These are phyloP conservation scores for Oikopleura vanhoeffeni DNA, from an alignment of 23 tunicate genomes.

Conservation along the genomic window DNA sequence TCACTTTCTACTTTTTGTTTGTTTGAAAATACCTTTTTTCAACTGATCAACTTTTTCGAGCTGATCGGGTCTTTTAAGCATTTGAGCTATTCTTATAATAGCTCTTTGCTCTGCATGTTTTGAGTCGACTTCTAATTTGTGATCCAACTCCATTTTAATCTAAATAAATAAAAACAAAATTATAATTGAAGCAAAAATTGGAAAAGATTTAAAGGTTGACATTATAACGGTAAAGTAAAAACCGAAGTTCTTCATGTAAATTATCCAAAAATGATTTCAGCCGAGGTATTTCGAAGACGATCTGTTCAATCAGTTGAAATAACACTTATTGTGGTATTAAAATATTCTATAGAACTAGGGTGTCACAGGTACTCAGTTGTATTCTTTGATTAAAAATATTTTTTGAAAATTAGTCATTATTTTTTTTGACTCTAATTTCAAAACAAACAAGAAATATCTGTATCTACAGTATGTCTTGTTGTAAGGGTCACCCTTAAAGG, in stretches of 20 bases:
- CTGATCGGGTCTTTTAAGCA: slow-evolving; percentile 78
- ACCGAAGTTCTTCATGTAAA: background rate
- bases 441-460: too few relatives aligned
- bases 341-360: too few relatives aligned
- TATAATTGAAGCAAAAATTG: background rate
- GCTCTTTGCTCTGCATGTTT: slow-evolving; percentile 55
- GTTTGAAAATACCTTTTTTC: slow-evolving; percentile 20
- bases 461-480: too few relatives aligned
- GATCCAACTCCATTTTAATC: background rate
- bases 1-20: too few relatives aligned
- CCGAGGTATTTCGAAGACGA: background rate
- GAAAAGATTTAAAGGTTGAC: background rate
- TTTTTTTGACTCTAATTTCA: too few relatives aligned
- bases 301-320: too few relatives aligned
- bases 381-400: too few relatives aligned
- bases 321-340: too few relatives aligned
- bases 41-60: slow-evolving; percentile 88
- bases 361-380: too few relatives aligned
- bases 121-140: background rate
- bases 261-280: background rate
- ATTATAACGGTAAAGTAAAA: background rate
- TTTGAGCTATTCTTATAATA: slow-evolving; percentile 46
- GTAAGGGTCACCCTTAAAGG: too few relatives aligned
- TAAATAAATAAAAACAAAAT: background rate
- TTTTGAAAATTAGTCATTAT: too few relatives aligned